These are phyloP conservation scores for Daphoenositta chrysoptera DNA, from an alignment of 2,113 vertebrate species.

Conservation along the genomic window DNA sequence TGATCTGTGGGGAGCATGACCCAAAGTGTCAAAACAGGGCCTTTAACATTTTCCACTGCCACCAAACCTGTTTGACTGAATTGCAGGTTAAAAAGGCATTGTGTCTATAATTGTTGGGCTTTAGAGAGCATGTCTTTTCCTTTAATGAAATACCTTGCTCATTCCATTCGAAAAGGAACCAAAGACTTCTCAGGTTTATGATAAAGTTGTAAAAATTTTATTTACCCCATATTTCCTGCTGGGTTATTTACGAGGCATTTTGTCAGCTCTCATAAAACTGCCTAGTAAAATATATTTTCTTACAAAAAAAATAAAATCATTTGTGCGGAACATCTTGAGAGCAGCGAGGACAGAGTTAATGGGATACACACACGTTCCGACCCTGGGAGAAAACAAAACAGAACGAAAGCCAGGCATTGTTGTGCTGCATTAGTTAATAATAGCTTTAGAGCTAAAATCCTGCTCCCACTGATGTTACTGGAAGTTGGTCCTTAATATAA, in stretches of 20 bases:
- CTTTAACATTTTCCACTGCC: conserved; percentile 64
- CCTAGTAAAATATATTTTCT: conserved; percentile 73
- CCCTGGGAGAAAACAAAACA: conserved; percentile 59
- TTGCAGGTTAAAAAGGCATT: conserved; percentile 67
- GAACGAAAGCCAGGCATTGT: conserved; percentile 63
- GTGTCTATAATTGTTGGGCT: conserved; percentile 61
- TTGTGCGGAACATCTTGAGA: conserved; percentile 62
- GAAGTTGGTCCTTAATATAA: conserved; percentile 54
- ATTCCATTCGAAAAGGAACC: conserved; percentile 66
- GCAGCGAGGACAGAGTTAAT: conserved; percentile 65
- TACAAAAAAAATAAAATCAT: conserved; percentile 64
- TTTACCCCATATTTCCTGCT: conserved; percentile 74
- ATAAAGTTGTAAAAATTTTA: conserved; percentile 73
- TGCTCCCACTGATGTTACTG: conserved; percentile 51
- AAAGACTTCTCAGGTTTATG: conserved; percentile 73
- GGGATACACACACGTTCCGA: conserved; percentile 59
- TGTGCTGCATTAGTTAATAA: conserved; percentile 64
- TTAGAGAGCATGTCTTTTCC: conserved; percentile 62
- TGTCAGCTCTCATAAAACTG: conserved; percentile 73
- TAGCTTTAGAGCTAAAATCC: conserved; percentile 60
- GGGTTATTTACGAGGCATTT: conserved; percentile 74
- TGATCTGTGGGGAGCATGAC: conserved; percentile 30
- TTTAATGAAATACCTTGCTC: conserved; percentile 71
- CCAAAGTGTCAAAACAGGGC: conserved; percentile 42
- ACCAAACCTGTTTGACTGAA: conserved; percentile 73